phyloP scores from a whole-genome alignment of 2,113 vertebrate species.

The Equus przewalskii region DNA sequence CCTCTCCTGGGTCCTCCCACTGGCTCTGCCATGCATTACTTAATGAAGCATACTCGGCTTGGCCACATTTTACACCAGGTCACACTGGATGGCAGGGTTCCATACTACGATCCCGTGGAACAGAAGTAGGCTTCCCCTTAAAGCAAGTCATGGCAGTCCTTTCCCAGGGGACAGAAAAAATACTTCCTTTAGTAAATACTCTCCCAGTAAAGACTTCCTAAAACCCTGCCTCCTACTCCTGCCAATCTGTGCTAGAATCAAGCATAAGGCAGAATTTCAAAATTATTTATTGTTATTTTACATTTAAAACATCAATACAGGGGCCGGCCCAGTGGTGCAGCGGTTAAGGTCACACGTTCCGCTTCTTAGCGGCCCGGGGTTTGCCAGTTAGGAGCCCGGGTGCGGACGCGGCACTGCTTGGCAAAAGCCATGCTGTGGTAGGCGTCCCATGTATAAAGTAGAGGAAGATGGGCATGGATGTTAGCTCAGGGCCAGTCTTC shows the following conservation, averaged over 20 bases:
- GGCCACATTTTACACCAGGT: background rate
- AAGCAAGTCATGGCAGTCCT: background rate
- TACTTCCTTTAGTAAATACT: background rate
- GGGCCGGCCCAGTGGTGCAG: too few species aligned
- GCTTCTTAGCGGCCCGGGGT: too few species aligned
- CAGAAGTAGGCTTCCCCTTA: background rate
- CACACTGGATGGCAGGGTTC: background rate
- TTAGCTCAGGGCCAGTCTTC: too few species aligned
- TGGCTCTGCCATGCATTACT: too few species aligned
- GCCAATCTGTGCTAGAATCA: background rate
- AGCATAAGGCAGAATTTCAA: background rate
- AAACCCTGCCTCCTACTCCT: background rate
- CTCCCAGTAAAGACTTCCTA: background rate
- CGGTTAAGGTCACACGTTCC: too few species aligned
- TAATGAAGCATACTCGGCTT: background rate
- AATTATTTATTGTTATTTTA: background rate
- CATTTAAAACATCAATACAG: background rate
- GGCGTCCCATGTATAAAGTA: too few species aligned
- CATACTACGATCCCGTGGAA: background rate
- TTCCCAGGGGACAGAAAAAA: background rate
- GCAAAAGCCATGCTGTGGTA: too few species aligned
- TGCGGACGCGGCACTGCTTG: too few species aligned
- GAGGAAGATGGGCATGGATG: too few species aligned
- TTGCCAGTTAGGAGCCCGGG: too few species aligned
- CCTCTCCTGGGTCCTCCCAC: too few species aligned